These are phyloP conservation scores for Apis florea DNA, from an alignment of 1,140 invertebrate genomes.

Conservation along the genomic window DNA sequence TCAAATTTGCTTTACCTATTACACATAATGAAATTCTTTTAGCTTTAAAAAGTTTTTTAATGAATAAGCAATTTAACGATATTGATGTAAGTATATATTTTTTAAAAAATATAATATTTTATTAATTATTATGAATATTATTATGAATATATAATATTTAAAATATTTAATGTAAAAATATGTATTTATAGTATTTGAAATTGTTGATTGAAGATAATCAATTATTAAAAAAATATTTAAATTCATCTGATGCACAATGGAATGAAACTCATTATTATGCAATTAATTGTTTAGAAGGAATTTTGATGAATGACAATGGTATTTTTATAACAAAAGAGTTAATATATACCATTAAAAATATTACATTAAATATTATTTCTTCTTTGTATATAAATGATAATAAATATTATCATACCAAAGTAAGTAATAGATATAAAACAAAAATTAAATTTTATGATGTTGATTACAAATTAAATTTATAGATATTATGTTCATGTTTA, in stretches of 20 bases:
- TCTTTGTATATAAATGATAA: constrained; percentile 59
- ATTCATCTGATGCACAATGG: constrained; percentile 59
- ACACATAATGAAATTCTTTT: constrained; percentile 63
- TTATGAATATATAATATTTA: constrained; percentile 40
- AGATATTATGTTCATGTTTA: constrained; percentile 68
- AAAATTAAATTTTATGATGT: neutral
- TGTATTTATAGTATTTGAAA: constrained; percentile 65
- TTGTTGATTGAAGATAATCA: constrained; percentile 65
- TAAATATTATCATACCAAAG: constrained; percentile 70
- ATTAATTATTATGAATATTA: constrained; percentile 17
- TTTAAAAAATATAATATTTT: constrained; percentile 6
- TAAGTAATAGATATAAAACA: constrained; percentile 55
- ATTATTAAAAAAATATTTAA: constrained; percentile 61
- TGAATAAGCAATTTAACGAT: constrained; percentile 60
- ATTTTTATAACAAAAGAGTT: constrained; percentile 59
- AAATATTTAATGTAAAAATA: constrained; percentile 1
- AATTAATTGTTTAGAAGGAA: constrained; percentile 71
- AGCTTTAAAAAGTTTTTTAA: constrained; percentile 68
- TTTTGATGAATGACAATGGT: constrained; percentile 61
- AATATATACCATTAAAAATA: constrained; percentile 64
- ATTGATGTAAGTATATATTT: constrained; percentile 61
- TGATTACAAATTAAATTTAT: constrained; percentile 46
- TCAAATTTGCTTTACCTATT: constrained; percentile 63
- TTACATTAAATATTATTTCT: constrained; percentile 63
- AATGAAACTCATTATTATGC: constrained; percentile 70